These are phyloP conservation scores for Manis crassicaudata DNA, from an alignment of 2,797 vertebrate species.

Conservation along the genomic window DNA sequence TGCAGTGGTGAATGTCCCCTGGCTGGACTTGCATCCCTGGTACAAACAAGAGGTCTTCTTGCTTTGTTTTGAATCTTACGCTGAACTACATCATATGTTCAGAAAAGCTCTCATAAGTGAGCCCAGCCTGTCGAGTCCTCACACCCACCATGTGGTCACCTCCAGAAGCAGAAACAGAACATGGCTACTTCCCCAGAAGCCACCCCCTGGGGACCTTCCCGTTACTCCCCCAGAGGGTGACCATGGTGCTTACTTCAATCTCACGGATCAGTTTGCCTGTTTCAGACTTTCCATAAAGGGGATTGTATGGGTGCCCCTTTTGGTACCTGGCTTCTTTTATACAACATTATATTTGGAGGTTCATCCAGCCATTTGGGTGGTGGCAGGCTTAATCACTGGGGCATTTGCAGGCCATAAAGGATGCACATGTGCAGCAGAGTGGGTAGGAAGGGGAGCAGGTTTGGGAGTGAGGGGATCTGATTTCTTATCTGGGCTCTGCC, in stretches of 20 bases:
- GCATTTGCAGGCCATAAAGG: no score
- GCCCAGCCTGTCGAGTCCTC: background rate
- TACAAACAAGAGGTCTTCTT: background rate
- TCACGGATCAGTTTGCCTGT: background rate
- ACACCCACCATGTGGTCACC: background rate
- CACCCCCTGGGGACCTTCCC: rapidly evolving
- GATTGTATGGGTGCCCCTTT: background rate
- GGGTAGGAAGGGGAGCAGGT: no score
- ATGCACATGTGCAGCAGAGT: no score
- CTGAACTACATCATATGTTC: background rate
- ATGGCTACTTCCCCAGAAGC: background rate
- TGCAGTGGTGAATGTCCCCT: background rate
- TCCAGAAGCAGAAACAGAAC: background rate
- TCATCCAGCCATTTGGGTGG: background rate
- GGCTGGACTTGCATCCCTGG: background rate
- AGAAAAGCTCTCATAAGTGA: background rate
- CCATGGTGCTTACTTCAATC: background rate
- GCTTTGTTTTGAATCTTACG: background rate
- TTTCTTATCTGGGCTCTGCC: background rate
- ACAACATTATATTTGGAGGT: background rate
- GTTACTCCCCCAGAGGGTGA: no score
- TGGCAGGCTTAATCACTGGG: no score
- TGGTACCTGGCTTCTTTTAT: background rate
- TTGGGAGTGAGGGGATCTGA: background rate
- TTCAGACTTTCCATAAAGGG: background rate